These are phyloP conservation scores for Apeira syringaria DNA, from an alignment of 2,888 invertebrate species.

Conservation along the genomic window DNA sequence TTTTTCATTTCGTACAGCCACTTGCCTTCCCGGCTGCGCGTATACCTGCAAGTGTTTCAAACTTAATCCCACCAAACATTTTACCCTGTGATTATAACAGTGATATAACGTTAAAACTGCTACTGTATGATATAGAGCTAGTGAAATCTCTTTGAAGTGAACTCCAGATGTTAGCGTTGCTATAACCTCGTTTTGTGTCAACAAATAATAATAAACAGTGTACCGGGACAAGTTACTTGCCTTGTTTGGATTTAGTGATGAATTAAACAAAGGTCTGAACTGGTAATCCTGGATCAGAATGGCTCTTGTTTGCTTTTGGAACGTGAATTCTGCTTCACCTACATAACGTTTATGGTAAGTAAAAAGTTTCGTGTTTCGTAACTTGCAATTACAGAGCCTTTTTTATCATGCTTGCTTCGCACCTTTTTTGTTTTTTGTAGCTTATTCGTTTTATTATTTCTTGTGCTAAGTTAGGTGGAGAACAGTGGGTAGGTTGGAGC, in stretches of 20 bases:
- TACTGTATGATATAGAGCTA: conserved; percentile 36
- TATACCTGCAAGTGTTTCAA: conserved; percentile 60
- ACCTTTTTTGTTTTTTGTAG: conserved; percentile 36
- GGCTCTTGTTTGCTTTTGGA: conserved; percentile 61
- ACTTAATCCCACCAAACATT: conserved; percentile 34
- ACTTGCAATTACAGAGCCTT: conserved; percentile 52
- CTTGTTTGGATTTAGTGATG: conserved; percentile 64
- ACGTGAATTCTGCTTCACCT: conserved; percentile 72
- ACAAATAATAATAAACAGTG: conserved; percentile 79
- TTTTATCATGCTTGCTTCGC: conserved; percentile 36
- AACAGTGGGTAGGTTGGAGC: conserved; percentile 11
- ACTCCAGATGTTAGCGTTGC: conserved; percentile 68
- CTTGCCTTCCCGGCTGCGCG: conserved; percentile 53
- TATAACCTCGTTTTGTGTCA: conserved; percentile 76
- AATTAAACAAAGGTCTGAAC: conserved; percentile 74
- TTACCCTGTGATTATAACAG: conserved; percentile 16
- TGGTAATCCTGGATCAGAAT: conserved; percentile 70
- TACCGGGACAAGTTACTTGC: conserved; percentile 60
- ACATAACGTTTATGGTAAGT: conserved; percentile 80
- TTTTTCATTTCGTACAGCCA: conserved; percentile 63
- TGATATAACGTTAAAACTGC: conserved; percentile 33
- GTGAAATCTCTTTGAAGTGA: conserved; percentile 64
- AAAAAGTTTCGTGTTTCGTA: conserved; percentile 77
- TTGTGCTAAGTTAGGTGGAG: conserved; percentile 25
- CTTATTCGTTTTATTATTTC: conserved; percentile 14